These are phyloP conservation scores for Drosophila carrolli DNA, from an alignment of 1,140 invertebrate species.

Conservation along the genomic window DNA sequence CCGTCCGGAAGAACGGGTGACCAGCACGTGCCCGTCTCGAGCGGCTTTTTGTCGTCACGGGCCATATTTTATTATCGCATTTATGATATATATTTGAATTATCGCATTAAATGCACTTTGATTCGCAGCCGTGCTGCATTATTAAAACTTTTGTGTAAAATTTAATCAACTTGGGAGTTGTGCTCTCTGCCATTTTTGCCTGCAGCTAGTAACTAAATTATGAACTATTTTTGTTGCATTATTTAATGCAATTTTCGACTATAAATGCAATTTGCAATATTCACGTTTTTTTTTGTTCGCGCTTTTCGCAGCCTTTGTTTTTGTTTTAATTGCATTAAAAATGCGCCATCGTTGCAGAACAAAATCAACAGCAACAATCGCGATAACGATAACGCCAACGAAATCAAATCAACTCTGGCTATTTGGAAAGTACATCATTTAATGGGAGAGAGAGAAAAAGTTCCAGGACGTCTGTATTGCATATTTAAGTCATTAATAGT, in stretches of 20 bases:
- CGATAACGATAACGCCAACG: constrained; percentile 5
- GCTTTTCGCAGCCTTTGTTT: constrained; percentile 18
- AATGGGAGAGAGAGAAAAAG: background rate
- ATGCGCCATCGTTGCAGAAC: constrained; percentile 26
- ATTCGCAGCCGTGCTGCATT: constrained; percentile 17
- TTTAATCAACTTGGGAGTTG: constrained; percentile 56
- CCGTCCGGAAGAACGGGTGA: constrained; percentile 13
- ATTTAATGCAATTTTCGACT: constrained; percentile 56
- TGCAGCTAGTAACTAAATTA: constrained; percentile 45
- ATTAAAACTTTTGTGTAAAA: constrained; percentile 49
- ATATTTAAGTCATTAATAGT: too few species aligned
- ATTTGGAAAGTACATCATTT: constrained; percentile 14
- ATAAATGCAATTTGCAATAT: constrained; percentile 29
- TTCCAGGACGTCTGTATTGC: too few species aligned
- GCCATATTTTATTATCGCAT: constrained; percentile 48
- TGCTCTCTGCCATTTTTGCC: constrained; percentile 6
- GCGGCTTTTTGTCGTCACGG: constrained; percentile 30
- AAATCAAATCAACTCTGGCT: constrained; percentile 14
- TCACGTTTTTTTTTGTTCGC: constrained; percentile 11
- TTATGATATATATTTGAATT: constrained; percentile 51
- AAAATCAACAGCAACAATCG: constrained; percentile 30
- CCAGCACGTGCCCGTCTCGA: constrained; percentile 21
- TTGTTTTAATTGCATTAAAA: constrained; percentile 68
- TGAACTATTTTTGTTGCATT: constrained; percentile 50
- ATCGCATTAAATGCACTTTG: constrained; percentile 56